Evolutionary conservation across 2,113 vertebrate genomes (phyloP).

Genomic region (Macquaria australasica): DNA sequence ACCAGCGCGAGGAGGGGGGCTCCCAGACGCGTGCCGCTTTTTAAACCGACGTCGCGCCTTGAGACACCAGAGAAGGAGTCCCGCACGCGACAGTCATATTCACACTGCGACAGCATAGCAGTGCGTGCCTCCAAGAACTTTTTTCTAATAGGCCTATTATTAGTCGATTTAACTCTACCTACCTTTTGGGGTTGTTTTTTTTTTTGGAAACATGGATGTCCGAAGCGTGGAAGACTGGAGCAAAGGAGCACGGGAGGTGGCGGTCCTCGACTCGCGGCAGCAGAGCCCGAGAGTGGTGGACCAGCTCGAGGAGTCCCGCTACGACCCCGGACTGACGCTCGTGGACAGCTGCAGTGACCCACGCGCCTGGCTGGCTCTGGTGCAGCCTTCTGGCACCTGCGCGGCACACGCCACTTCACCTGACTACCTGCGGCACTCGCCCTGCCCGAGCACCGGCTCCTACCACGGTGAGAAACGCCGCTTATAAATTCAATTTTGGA

Average conservation of each 20-base stretch:
- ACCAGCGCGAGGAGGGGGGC: conserved; percentile 92
- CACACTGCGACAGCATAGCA: conserved; percentile 60
- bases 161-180: neutral
- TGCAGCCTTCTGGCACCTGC: conserved; percentile 86
- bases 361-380: conserved; percentile 91
- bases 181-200: neutral
- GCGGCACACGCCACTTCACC: conserved; percentile 84
- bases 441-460: conserved; percentile 80
- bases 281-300: conserved; percentile 50
- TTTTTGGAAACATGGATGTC: conserved; percentile 78
- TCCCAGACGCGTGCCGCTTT: conserved; percentile 95
- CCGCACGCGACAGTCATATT: conserved; percentile 84
- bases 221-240: conserved; percentile 77
- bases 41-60: conserved; percentile 91
- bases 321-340: conserved; percentile 82
- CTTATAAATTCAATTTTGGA: too few species aligned
- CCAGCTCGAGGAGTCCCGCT: conserved; percentile 70
- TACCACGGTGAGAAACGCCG: conserved; percentile 68
- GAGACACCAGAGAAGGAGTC: conserved; percentile 91
- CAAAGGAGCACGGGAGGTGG: conserved; percentile 70
- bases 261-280: conserved; percentile 41
- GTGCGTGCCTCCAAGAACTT: conserved; percentile 39
- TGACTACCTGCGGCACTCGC: conserved; percentile 87
- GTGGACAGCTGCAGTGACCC: conserved; percentile 88
- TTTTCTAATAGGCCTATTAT: neutral